These are phyloP conservation scores for Pherbina coryleti DNA, from an alignment of 2,888 invertebrate genomes.

Conservation along the genomic window DNA sequence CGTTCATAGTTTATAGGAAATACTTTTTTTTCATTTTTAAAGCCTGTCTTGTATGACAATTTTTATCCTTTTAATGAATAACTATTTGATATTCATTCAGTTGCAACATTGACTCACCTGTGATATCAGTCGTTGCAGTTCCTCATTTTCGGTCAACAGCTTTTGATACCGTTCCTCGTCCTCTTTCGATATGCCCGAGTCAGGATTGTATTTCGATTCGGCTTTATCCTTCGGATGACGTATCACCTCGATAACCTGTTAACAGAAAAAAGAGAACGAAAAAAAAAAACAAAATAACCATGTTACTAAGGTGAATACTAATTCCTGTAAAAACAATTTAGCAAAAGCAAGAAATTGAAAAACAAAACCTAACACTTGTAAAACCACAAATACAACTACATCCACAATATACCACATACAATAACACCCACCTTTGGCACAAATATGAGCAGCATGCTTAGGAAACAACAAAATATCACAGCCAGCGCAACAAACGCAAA, in stretches of 20 bases:
- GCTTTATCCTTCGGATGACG: slow-evolving; percentile 89
- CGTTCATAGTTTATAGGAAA: too few species aligned
- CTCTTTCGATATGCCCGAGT: slow-evolving; percentile 85
- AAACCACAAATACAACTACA: neutral
- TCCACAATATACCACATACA: neutral
- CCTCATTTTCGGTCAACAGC: slow-evolving; percentile 93
- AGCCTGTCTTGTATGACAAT: too few species aligned
- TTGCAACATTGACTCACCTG: slow-evolving; percentile 74
- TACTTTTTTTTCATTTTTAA: too few species aligned
- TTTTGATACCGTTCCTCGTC: slow-evolving; percentile 96
- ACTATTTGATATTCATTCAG: too few species aligned
- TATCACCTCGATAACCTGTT: slow-evolving; percentile 87
- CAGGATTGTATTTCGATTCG: slow-evolving; percentile 89
- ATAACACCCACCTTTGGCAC: slow-evolving; percentile 86
- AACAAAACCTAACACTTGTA: neutral
- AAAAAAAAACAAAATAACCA: slow-evolving; percentile 15
- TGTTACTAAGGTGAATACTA: neutral
- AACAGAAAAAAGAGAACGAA: slow-evolving; percentile 62
- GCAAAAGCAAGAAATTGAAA: neutral
- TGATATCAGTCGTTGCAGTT: slow-evolving; percentile 93
- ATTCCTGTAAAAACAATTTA: neutral
- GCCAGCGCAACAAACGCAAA: slow-evolving; percentile 97
- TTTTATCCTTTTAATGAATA: too few species aligned
- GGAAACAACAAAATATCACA: slow-evolving; percentile 97
- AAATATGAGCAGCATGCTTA: slow-evolving; percentile 98